Conservation (phyloP, 2,888 invertebrate species). For the Atethmia centrago region DNA sequence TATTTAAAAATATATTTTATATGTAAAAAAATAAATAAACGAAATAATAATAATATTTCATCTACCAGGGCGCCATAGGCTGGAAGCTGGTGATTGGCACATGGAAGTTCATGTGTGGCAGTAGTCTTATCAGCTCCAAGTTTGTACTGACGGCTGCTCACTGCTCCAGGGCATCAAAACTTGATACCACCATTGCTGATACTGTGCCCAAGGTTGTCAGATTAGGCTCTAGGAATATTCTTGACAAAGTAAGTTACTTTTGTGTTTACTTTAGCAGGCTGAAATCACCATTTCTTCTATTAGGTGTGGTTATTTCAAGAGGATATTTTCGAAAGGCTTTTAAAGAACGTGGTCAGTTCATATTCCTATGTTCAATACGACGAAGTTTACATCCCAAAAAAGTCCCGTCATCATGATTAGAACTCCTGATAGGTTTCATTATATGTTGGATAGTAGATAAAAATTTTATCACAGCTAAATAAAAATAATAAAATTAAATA, state of each 20-base stretch:
- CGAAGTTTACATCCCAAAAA: background rate
- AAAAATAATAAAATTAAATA: too few relatives aligned
- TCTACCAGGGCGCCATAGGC: conserved; percentile 79
- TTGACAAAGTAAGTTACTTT: conserved; percentile 51
- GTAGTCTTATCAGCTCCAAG: conserved; percentile 91
- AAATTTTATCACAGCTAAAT: conserved; percentile 43
- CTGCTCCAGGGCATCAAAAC: conserved; percentile 81
- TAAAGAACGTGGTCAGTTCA: too few relatives aligned
- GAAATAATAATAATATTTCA: too few relatives aligned
- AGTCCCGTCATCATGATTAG: conserved; percentile 12
- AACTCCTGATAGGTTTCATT: conserved; percentile 24
- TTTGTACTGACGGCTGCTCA: conserved; percentile 93
- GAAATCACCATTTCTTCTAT: background rate
- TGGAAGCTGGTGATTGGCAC: conserved; percentile 72
- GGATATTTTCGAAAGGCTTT: too few relatives aligned
- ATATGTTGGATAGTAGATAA: conserved; percentile 30
- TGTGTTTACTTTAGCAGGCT: background rate
- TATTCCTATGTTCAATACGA: too few relatives aligned
- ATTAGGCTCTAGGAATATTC: conserved; percentile 72
- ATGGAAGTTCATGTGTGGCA: conserved; percentile 91
- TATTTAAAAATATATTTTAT: too few relatives aligned
- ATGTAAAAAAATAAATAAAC: too few relatives aligned
- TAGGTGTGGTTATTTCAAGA: too few relatives aligned
- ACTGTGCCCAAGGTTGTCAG: conserved; percentile 75
- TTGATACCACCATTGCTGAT: conserved; percentile 69